A percentile compares a stretch with the other conserved stretches of the same genome.
Evolutionary conservation across 2,113 vertebrate species (phyloP).

Genomic region (Psammodynastes pulverulentus): DNA sequence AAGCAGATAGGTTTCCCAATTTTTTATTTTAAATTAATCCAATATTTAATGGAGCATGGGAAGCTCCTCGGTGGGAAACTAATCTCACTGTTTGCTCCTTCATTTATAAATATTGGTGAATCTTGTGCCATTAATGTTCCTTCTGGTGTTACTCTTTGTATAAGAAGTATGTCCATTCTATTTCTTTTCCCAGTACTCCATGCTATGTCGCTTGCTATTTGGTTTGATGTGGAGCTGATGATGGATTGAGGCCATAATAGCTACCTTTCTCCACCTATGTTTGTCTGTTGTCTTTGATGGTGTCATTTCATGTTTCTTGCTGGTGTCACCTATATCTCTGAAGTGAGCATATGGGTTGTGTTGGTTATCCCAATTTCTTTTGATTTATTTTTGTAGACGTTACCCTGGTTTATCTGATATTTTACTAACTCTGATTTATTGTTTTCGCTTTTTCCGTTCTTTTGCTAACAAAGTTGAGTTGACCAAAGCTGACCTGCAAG

Average conservation of each 20-base stretch:
- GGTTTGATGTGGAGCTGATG: conserved; percentile 15
- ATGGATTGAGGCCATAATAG: conserved; percentile 11
- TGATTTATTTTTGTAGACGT: conserved; percentile 55
- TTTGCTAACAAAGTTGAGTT: conserved; percentile 94
- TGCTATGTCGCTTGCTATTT: conserved; percentile 43
- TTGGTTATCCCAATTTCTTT: conserved; percentile 49
- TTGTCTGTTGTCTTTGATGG: conserved; percentile 41
- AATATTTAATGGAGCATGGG: conserved; percentile 34
- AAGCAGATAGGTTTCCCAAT: conserved; percentile 10
- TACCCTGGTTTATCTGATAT: conserved; percentile 58
- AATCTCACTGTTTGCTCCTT: conserved; percentile 23
- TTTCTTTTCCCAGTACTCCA: conserved; percentile 5
- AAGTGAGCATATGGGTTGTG: conserved; percentile 41
- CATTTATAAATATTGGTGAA: neutral
- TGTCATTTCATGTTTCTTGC: conserved; percentile 8
- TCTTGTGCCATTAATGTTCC: conserved; percentile 11
- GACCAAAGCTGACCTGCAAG: conserved; percentile 99
- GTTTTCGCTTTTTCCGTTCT: conserved; percentile 76
- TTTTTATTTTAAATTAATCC: conserved; percentile 23
- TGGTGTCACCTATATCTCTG: conserved; percentile 31
- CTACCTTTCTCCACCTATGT: conserved; percentile 26
- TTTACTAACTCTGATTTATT: conserved; percentile 84
- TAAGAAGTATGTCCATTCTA: conserved; percentile 23
- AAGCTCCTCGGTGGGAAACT: neutral
- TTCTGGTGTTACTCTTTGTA: conserved; percentile 32